phyloP scores from a whole-genome alignment of 2,797 vertebrate genomes.

The Oreonectes daqikongensis region DNA sequence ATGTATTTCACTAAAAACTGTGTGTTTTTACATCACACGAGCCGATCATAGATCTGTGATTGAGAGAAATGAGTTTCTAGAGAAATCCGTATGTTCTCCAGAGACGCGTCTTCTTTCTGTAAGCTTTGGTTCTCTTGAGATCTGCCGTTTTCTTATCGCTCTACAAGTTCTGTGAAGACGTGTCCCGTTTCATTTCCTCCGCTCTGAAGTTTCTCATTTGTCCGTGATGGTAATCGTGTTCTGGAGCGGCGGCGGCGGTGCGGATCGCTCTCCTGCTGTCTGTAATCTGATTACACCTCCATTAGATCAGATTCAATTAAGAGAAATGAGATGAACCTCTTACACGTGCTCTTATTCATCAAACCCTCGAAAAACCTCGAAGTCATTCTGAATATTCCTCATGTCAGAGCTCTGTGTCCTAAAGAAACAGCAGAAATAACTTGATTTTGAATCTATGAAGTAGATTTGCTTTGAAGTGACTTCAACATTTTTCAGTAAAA shows the following conservation, averaged over 20 bases:
- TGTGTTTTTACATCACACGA: too few relatives aligned
- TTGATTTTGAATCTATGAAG: not conserved
- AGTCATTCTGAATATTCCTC: too few relatives aligned
- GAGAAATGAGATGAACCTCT: constrained; percentile 56
- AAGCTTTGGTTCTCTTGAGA: constrained; percentile 2
- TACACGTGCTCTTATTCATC: not conserved
- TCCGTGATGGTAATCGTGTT: constrained; percentile 46
- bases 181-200: constrained; percentile 22
- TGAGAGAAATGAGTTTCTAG: not conserved
- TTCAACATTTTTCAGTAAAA: too few relatives aligned
- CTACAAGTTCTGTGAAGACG: not conserved
- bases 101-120: not conserved
- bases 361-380: not conserved
- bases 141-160: not conserved
- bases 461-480: too few relatives aligned
- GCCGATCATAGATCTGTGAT: not conserved
- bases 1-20: too few relatives aligned
- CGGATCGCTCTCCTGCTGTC: constrained; percentile 63
- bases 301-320: constrained; percentile 68
- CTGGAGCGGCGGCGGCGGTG: not conserved
- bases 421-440: too few relatives aligned
- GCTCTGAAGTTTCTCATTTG: constrained; percentile 8
- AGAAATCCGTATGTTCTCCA: not conserved
- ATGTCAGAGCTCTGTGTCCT: too few relatives aligned
- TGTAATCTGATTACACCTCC: constrained; percentile 70